Percentiles rank a stretch among this genome's conserved stretches.
Evolutionary conservation across 2,113 vertebrate genomes (phyloP).

Genomic region (Salvelinus namaycush): DNA sequence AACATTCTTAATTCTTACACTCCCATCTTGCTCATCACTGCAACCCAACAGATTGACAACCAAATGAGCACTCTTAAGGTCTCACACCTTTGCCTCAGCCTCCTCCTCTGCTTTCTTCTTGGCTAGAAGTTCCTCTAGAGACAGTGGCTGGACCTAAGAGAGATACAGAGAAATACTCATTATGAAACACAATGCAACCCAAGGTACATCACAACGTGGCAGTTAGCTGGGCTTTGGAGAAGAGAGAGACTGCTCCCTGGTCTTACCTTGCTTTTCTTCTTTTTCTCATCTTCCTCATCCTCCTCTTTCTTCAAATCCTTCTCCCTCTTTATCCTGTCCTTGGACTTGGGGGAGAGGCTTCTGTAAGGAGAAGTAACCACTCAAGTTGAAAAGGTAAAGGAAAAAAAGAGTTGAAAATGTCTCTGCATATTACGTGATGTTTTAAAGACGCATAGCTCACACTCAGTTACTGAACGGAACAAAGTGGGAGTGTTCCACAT

Average conservation of each 20-base stretch:
- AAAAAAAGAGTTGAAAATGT: too few species aligned
- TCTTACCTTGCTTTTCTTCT: constrained; percentile 82
- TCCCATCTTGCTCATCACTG: too few species aligned
- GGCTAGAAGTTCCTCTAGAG: constrained; percentile 93
- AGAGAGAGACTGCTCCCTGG: neutral
- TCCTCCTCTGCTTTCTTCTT: constrained; percentile 98
- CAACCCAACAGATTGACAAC: neutral
- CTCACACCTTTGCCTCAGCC: constrained; percentile 92
- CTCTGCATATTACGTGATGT: neutral
- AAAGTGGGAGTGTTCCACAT: too few species aligned
- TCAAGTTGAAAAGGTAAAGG: neutral
- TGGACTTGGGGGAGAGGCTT: constrained; percentile 85
- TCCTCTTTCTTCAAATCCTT: constrained; percentile 86
- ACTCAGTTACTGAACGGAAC: too few species aligned
- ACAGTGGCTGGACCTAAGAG: constrained; percentile 85
- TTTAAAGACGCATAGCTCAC: neutral
- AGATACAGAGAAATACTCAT: constrained; percentile 1
- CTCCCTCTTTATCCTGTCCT: constrained; percentile 85
- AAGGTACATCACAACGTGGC: neutral
- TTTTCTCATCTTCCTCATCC: constrained; percentile 85
- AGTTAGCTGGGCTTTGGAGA: neutral
- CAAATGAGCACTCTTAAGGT: neutral
- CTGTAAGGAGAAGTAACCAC: constrained; percentile 35
- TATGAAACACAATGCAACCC: neutral
- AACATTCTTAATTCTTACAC: neutral